Evolutionary conservation across 2,797 vertebrate species (phyloP), one percentile per base, ranked within the genome.

Genomic region (Aldrovandia affinis): DNA sequence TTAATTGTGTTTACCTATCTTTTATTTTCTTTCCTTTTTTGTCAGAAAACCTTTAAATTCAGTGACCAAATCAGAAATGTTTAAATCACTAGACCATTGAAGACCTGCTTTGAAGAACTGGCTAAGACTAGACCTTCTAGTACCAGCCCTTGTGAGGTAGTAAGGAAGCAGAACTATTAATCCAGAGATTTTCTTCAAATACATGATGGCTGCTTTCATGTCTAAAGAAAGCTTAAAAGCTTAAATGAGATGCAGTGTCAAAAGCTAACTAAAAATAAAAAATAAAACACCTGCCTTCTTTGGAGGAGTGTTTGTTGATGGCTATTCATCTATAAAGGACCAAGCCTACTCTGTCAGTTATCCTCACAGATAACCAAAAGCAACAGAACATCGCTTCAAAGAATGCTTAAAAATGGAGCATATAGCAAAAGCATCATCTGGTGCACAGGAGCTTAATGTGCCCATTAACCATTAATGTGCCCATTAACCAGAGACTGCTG

Each of bases 241-340:
- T 65, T 65, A 30, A 33, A 65, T 65, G 63, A 65, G n/a, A 12
- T 33, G 14, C 63, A 39, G 36, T 7, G 18, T 50, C 47, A 50
- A 12, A 65, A 65, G 9, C 63, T 65, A 28, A 65, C 68, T n/a
- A n/a, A n/a, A n/a, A n/a, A n/a, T n/a, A n/a, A 73, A 73, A 73
- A 7, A 22, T 0, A 73, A 42, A 18, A 42, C 36, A 18, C 68
- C 33, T 42, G 18, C 30, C 15, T 39, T 73, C 36, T 22, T 73
- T 50, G 47, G 12, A 25, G 33, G 18, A 42, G 33, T 42, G 33
- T 42, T 39, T 73, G 14, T 42, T 73, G 68, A 22, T 73, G 33
- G 39, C 39, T 39, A 7, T 42, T 22, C 36, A 42, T 22, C 36
- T 42, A 10, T 39, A 42, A 33, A 73, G 33, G 68, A 39, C 36